These are phyloP conservation scores for Pinctada fucata DNA, from an alignment of 2,888 invertebrate genomes.

Conservation along the genomic window DNA sequence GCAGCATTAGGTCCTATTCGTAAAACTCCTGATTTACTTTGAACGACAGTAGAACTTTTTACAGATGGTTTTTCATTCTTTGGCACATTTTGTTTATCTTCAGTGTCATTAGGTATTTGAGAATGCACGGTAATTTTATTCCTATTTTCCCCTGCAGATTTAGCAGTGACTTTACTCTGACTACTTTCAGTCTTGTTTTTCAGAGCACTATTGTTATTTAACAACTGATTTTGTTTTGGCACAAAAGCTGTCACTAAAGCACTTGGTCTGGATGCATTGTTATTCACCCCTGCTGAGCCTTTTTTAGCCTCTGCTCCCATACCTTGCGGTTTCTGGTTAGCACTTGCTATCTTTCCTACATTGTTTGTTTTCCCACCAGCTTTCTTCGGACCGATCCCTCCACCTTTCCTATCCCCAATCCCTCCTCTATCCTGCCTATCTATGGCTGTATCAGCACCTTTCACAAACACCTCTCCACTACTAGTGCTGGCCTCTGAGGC, in stretches of 20 bases:
- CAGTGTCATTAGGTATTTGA: neutral
- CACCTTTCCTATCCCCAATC: neutral
- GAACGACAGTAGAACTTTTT: neutral
- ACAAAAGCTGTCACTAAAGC: neutral
- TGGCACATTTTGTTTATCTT: neutral
- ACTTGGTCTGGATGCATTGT: neutral
- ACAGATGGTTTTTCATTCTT: conserved; percentile 1
- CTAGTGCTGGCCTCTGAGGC: conserved; percentile 17
- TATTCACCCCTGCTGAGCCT: neutral
- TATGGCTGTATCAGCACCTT: neutral
- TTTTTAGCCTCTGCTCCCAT: neutral
- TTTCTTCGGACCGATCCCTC: neutral
- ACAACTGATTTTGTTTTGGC: neutral
- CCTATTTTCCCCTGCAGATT: neutral
- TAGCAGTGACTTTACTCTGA: neutral
- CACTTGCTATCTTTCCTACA: neutral
- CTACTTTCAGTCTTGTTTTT: neutral
- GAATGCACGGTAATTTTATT: conserved; percentile 22
- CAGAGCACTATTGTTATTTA: conserved; percentile 9
- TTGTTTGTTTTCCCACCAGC: neutral
- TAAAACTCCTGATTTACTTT: neutral
- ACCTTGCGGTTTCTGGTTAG: neutral
- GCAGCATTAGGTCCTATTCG: neutral
- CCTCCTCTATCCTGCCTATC: neutral
- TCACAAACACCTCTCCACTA: conserved; percentile 15